Percentiles rank a stretch among this genome's conserved stretches.
phyloP scores from a whole-genome alignment of 2,113 vertebrate genomes.

The Corythoichthys intestinalis region DNA sequence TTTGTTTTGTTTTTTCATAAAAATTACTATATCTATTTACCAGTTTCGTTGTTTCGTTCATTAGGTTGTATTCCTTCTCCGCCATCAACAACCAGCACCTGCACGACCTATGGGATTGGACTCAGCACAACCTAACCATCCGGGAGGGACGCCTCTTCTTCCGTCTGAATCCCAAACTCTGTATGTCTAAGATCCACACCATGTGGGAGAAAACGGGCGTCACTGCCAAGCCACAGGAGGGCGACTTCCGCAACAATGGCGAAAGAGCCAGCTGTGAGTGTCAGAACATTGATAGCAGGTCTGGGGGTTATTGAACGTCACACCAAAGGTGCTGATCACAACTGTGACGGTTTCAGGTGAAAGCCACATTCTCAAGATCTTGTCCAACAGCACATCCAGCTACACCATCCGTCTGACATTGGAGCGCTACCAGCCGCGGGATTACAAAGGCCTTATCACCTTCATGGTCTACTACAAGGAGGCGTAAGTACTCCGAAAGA shows the following conservation, averaged over 20 bases:
- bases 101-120: conserved; percentile 96
- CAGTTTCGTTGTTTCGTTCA: not conserved
- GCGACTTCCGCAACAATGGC: conserved; percentile 89
- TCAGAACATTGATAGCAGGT: too few species aligned
- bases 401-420: conserved; percentile 82
- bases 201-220: conserved; percentile 91
- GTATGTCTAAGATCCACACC: conserved; percentile 88
- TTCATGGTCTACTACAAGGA: conserved; percentile 98
- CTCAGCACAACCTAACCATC: conserved; percentile 91
- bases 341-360: conserved; percentile 76
- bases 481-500: conserved; percentile 79
- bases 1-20: too few species aligned
- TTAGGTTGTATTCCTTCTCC: conserved; percentile 89
- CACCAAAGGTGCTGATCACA: conserved; percentile 9
- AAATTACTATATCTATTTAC: not conserved
- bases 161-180: conserved; percentile 90
- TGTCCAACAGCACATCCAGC: conserved; percentile 82
- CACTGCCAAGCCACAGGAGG: conserved; percentile 79
- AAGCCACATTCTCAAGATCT: conserved; percentile 86
- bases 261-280: conserved; percentile 94
- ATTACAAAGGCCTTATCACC: conserved; percentile 88
- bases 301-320: not conserved
- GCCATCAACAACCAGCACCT: conserved; percentile 93
- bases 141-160: conserved; percentile 90
- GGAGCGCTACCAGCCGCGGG: conserved; percentile 85